Conservation (phyloP, 2,113 vertebrate genomes). For the Callionymus lyra region DNA sequence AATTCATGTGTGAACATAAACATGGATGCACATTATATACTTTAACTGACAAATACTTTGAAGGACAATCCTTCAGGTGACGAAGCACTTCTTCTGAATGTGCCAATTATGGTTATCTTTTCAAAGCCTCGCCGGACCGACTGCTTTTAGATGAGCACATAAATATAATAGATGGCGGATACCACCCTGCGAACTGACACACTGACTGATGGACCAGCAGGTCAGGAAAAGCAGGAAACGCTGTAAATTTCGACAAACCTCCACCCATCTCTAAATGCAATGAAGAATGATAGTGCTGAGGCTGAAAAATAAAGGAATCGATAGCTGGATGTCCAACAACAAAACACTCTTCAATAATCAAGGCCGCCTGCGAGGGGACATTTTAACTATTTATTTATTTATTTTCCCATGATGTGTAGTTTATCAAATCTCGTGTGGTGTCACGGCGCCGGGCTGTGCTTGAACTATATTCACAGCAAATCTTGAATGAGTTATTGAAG, state of each 20-base stretch:
- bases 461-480: constrained; percentile 21
- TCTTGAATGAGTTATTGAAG: constrained; percentile 37
- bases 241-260: constrained; percentile 38
- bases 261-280: constrained; percentile 1
- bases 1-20: too few relatives aligned
- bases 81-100: constrained; percentile 20
- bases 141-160: constrained; percentile 4
- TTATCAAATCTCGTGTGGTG: constrained; percentile 32
- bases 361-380: constrained; percentile 28
- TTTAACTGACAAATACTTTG: too few relatives aligned
- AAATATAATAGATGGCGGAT: constrained; percentile 22
- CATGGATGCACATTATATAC: too few relatives aligned
- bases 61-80: too few relatives aligned
- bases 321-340: constrained; percentile 36
- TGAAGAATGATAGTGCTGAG: constrained; percentile 48
- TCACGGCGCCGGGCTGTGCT: constrained; percentile 25
- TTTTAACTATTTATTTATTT: constrained; percentile 41
- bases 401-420: constrained; percentile 26
- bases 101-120: constrained; percentile 40
- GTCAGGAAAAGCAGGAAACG: constrained; percentile 26
- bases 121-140: constrained; percentile 32
- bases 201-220: constrained; percentile 23
- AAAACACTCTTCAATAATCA: constrained; percentile 27
- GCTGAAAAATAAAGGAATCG: constrained; percentile 39
- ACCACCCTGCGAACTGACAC: constrained; percentile 5